Base-by-base conservation (phyloP, 2,888 invertebrate species). In the Cantharis rufa region DNA sequence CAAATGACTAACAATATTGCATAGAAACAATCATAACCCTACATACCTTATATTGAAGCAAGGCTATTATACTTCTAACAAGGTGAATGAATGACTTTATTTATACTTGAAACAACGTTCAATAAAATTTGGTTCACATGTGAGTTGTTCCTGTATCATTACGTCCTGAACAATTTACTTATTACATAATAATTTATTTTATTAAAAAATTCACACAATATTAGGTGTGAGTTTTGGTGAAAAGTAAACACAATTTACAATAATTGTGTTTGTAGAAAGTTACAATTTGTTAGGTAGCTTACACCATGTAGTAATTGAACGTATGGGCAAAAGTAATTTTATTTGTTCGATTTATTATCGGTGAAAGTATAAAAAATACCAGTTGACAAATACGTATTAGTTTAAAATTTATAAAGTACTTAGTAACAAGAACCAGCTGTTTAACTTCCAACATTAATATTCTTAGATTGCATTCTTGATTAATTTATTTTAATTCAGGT, bases 291-390 rank as follows among this genome's bases (percentile, higher is more conserved):
- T 72, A 27, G 15, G 64, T 24, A 69, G 61, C 24, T 28, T 32
- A 71, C 24, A 24, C 24, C 24, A 24, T 71, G 28, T n/a, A 15
- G 32, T 28, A 61, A 48, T 68, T 72, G 72, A 62, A 68, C 10
- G 68, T 68, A 68, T 68, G 27, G 21, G 16, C 68, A 15, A 15
- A 68, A 72, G 15, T 24, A 24, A 28, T 1, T 9, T 24, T n/a
- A 63, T 72, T 32, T 69, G 69, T 69, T 68, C 24, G 15, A 62
- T 62, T 27, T 27, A 74, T 32, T 69, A 61, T 18, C 18, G 70
- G 70, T 69, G 74, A 74, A 74, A 74, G 70, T 74, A 63, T 74
- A 24, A 69, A 74, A 74, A 74, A 15, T 21, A 18, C 69, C 66
- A 68, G 66, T 66, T 72, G 48, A 48, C 48, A 48, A 48, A 48